Evolutionary conservation across 1,140 invertebrate genomes (phyloP), one percentile per base, ranked within the genome.

Genomic region (Eueides isabella): DNA sequence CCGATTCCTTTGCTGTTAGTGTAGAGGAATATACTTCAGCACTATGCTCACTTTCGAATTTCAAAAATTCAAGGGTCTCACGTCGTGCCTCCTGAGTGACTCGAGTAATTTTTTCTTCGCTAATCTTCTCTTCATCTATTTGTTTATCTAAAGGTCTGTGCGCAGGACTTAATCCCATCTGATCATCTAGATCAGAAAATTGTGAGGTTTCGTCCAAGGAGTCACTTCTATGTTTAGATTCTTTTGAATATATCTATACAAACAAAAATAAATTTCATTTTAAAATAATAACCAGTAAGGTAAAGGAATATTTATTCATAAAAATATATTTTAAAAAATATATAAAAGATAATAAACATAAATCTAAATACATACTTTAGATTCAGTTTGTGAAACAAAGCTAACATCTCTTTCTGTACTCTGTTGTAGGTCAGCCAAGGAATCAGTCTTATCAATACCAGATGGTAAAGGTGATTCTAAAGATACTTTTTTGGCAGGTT

Each of bases 181-280:
- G 93, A 72, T 94, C 93, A 75, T 93, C 93, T 80, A 94, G 85
- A 69, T 94, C 93, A 14, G 93, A 94, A 84, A 94, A 94, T 69
- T 94, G 93, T n/a, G 93, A 94, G 0, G 92, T 81, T 87, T 94
- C 93, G 66, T 94, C 93, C 74, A 94, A 79, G 6, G 93, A 94
- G 76, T 94, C 93, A 80, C 93, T 94, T 80, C 92, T 82, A 61
- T 92, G 92, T 75, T 93, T 92, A 16, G 92, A 79, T 33, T 79
- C 78, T 71, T 76, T 79, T 2, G 77, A 93, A 72, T 92, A 93
- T n/a, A 89, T 85, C 92, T 93, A 68, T 61, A 75, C 75, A 67
- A n/a, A n/a, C n/a, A n/a, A n/a, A n/a, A n/a, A n/a, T n/a, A n/a
- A n/a, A n/a, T n/a, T n/a, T n/a, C n/a, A n/a, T n/a, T n/a, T n/a